phyloP scores from a whole-genome alignment of 1,140 invertebrate genomes.

The Drosophila tristis region DNA sequence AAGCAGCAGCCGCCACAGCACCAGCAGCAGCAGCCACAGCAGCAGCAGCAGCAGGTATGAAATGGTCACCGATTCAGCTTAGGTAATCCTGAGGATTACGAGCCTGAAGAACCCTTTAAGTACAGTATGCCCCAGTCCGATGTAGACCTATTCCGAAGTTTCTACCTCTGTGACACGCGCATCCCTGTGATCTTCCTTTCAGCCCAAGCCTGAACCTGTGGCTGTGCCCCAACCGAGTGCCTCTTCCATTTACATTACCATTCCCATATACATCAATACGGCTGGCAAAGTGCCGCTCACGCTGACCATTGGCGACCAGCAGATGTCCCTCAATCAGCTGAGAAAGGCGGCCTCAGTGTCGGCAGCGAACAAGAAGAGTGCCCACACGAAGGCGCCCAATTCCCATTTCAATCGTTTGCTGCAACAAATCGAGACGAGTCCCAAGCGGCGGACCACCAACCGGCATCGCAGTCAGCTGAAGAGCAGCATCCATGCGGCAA shows the following conservation, averaged over 20 bases:
- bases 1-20: slow-evolving; percentile 20
- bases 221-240: background rate
- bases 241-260: slow-evolving; percentile 71
- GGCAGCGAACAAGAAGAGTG: slow-evolving; percentile 16
- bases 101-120: too few species aligned
- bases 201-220: background rate
- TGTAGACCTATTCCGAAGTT: too few species aligned
- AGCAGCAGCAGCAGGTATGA: background rate
- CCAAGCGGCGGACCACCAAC: slow-evolving; percentile 55
- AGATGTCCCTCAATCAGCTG: slow-evolving; percentile 42
- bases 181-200: too few species aligned
- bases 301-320: slow-evolving; percentile 62
- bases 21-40: slow-evolving; percentile 11
- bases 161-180: too few species aligned
- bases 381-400: slow-evolving; percentile 58
- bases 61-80: background rate
- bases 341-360: background rate
- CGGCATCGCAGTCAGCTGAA: slow-evolving; percentile 64
- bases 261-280: slow-evolving; percentile 73
- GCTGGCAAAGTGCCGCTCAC: slow-evolving; percentile 49
- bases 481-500: slow-evolving; percentile 51
- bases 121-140: too few species aligned
- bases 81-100: too few species aligned
- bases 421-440: slow-evolving; percentile 40
- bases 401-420: slow-evolving; percentile 65